phyloP scores from a whole-genome alignment of 2,113 vertebrate genomes.

The Rhinolophus ferrumequinum region DNA sequence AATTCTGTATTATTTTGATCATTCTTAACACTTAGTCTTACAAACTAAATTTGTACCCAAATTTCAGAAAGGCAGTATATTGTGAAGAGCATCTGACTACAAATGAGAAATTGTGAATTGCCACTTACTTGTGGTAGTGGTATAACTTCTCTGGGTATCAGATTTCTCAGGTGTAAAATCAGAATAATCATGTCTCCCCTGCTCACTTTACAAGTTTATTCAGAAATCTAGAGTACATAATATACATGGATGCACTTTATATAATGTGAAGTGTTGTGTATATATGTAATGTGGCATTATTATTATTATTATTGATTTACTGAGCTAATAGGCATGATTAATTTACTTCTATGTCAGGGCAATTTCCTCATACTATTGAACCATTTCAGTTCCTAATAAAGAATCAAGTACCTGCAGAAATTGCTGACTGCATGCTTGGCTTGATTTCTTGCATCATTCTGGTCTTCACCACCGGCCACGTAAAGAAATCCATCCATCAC shows the following conservation, averaged over 20 bases:
- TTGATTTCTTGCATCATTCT: conserved; percentile 99
- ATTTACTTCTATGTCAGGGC: background rate
- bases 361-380: background rate
- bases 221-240: background rate
- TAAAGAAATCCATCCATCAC: conserved; percentile 99
- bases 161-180: background rate
- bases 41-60: conserved; percentile 5
- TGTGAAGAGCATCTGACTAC: background rate
- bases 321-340: conserved; percentile 5
- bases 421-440: conserved; percentile 99
- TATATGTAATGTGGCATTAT: background rate
- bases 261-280: background rate
- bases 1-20: background rate
- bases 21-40: background rate
- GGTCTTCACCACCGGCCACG: conserved; percentile 98
- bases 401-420: conserved; percentile 94
- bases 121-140: background rate
- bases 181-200: background rate
- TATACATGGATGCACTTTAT: background rate
- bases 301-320: background rate
- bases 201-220: background rate
- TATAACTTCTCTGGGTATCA: conserved; percentile 8
- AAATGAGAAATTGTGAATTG: conserved; percentile 1
- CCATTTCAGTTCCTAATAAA: conserved; percentile 47
- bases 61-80: background rate